Conservation (phyloP, 2,113 vertebrate genomes). For the Rattus norvegicus region GRCr8 NC_086035.1:36326501-36327000, state of each 20-base stretch:
- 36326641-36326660: slow-evolving; percentile 60
- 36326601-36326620: neutral
- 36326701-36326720: slow-evolving; percentile 78
- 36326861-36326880: slow-evolving; percentile 78
- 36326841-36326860: slow-evolving; percentile 81
- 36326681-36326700: slow-evolving; percentile 68
- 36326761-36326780: neutral
- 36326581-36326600: neutral
- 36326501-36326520: too few relatives aligned
- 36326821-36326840: slow-evolving; percentile 84
- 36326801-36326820: slow-evolving; percentile 75
- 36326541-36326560: neutral
- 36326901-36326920: slow-evolving; percentile 74
- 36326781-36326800: neutral
- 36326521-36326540: neutral
- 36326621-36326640: slow-evolving; percentile 44
- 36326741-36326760: slow-evolving; percentile 55
- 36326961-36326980: slow-evolving; percentile 81
- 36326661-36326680: slow-evolving; percentile 63
- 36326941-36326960: slow-evolving; percentile 82
- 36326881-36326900: slow-evolving; percentile 74
- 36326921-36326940: slow-evolving; percentile 81
- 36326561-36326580: neutral
- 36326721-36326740: slow-evolving; percentile 69
- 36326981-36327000: slow-evolving; percentile 75